These are phyloP conservation scores for Macrotrachela quadricornifera DNA, from an alignment of 1,140 invertebrate genomes.

Conservation along the genomic window DNA sequence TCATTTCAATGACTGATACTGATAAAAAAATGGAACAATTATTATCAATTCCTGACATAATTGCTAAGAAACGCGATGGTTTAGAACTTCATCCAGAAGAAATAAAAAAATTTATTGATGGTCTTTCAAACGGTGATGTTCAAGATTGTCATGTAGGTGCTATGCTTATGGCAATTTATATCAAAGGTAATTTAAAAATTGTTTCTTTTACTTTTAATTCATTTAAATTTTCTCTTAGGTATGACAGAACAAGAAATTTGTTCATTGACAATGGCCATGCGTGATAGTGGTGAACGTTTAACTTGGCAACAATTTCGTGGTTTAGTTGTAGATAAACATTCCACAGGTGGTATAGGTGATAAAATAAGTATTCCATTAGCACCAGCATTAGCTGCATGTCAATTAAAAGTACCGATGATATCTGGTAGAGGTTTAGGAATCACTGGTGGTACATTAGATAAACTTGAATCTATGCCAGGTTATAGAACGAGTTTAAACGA, in stretches of 20 bases:
- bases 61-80: slow-evolving; percentile 4
- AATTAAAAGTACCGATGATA: slow-evolving; percentile 39
- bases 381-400: slow-evolving; percentile 39
- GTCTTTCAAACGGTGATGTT: no score
- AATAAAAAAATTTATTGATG: slow-evolving; percentile 1
- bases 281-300: slow-evolving; percentile 33
- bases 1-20: no score
- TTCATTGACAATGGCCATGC: slow-evolving; percentile 34
- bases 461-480: slow-evolving; percentile 42
- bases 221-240: slow-evolving; percentile 3
- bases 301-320: slow-evolving; percentile 21
- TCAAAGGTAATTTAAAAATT: slow-evolving; percentile 17
- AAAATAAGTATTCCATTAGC: slow-evolving; percentile 40
- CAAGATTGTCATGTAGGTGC: slow-evolving; percentile 29
- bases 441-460: slow-evolving; percentile 44
- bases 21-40: no score
- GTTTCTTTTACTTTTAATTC: no score
- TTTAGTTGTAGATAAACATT: slow-evolving; percentile 41
- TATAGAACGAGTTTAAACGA: slow-evolving; percentile 24
- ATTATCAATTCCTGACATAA: neutral
- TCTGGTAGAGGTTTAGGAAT: slow-evolving; percentile 38
- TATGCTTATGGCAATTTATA: slow-evolving; percentile 40
- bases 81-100: neutral
- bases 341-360: slow-evolving; percentile 44
- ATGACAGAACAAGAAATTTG: slow-evolving; percentile 31